Conservation (phyloP, 30 jellyfish, hydroid and myxozoan genomes). For the Chironex yamaguchii region DNA sequence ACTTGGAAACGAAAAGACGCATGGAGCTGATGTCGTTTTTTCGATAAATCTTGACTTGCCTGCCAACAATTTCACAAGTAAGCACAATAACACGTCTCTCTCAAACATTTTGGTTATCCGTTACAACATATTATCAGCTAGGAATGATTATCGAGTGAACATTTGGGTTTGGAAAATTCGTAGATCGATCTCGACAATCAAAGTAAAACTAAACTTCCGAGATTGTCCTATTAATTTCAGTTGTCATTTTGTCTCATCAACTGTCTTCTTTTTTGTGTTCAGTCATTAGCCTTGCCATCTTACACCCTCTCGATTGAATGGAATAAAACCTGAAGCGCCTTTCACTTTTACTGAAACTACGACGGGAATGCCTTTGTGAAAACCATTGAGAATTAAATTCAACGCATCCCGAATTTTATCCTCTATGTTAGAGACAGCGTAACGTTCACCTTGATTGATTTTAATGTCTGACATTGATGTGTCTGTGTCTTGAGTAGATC, state of each 20-base stretch:
- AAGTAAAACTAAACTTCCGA: too few species aligned
- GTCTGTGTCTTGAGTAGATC: slow-evolving; percentile 1
- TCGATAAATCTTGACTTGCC: too few species aligned
- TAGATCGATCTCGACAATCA: too few species aligned
- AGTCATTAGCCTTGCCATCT: background rate
- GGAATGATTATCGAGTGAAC: too few species aligned
- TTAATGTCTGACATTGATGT: background rate
- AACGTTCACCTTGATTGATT: background rate
- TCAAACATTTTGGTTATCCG: too few species aligned
- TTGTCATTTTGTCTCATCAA: background rate
- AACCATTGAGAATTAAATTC: background rate
- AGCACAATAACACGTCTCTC: too few species aligned
- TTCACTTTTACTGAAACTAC: background rate
- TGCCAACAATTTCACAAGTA: too few species aligned
- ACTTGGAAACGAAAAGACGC: too few species aligned
- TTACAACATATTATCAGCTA: too few species aligned
- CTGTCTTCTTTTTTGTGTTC: background rate
- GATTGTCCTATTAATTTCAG: background rate
- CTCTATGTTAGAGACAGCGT: background rate
- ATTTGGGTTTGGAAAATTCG: too few species aligned
- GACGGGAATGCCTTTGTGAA: background rate
- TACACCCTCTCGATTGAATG: background rate
- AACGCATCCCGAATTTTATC: background rate
- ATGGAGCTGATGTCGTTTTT: too few species aligned
- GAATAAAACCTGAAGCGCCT: background rate